A percentile compares a stretch with the other conserved stretches of the same genome.
phyloP scores from a whole-genome alignment of 2,888 invertebrate genomes.

The Caenorhabditis drosophilae region DNA sequence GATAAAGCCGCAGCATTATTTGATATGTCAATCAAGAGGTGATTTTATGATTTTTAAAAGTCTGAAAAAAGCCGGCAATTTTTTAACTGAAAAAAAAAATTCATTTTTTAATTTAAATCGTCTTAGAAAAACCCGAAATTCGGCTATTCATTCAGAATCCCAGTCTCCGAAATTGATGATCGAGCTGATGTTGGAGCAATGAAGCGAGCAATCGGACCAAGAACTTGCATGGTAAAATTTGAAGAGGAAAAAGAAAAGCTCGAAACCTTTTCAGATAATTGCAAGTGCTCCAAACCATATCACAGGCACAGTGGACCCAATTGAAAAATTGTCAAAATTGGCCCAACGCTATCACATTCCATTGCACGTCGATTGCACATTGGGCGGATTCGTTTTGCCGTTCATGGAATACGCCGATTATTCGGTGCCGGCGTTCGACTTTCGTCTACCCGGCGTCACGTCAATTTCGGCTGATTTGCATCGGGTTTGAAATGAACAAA shows the following conservation, averaged over 20 bases:
- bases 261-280: conserved; percentile 77
- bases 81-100: background rate
- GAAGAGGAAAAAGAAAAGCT: too few species aligned
- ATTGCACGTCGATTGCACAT: conserved; percentile 94
- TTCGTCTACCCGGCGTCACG: conserved; percentile 83
- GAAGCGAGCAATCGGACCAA: conserved; percentile 34
- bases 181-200: conserved; percentile 34
- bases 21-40: conserved; percentile 76
- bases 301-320: conserved; percentile 93
- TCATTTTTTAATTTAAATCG: too few species aligned
- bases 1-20: conserved; percentile 77
- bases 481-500: too few species aligned
- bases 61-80: background rate
- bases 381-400: conserved; percentile 91
- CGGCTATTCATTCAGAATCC: conserved; percentile 16
- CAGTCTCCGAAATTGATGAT: conserved; percentile 34
- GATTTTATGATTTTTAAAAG: too few species aligned
- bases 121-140: too few species aligned
- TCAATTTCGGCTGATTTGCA: conserved; percentile 93
- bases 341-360: conserved; percentile 79
- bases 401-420: conserved; percentile 90
- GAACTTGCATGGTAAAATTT: conserved; percentile 37
- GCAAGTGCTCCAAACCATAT: conserved; percentile 94
- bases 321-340: conserved; percentile 80
- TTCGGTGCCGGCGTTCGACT: conserved; percentile 82